These are phyloP conservation scores for Montifringilla adamsi DNA, from an alignment of 2,113 vertebrate species.

Conservation along the genomic window DNA sequence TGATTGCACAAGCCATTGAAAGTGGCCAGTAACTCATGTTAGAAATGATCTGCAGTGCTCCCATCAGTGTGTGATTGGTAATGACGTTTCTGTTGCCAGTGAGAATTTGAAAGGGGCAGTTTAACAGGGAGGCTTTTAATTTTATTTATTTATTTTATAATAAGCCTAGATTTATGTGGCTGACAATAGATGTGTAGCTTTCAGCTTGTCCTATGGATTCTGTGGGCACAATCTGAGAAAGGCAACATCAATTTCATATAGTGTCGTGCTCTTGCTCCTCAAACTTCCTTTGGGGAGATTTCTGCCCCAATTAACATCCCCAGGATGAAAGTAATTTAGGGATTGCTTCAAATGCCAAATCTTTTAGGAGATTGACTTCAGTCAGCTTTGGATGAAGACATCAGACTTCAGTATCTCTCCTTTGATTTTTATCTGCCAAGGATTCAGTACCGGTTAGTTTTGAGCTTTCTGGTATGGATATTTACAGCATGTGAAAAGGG, in stretches of 20 bases:
- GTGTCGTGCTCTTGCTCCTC: background rate
- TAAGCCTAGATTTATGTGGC: background rate
- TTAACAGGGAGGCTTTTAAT: constrained; percentile 6
- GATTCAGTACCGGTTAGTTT: background rate
- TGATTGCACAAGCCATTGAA: constrained; percentile 42
- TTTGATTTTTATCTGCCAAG: constrained; percentile 53
- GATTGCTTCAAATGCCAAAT: background rate
- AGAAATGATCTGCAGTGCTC: background rate
- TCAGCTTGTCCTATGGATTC: background rate
- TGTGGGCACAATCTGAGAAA: background rate
- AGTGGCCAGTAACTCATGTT: constrained; percentile 39
- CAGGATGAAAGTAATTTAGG: background rate
- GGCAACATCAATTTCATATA: background rate
- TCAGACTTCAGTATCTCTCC: constrained; percentile 6
- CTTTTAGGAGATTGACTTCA: constrained; percentile 1
- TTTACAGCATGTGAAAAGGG: constrained; percentile 25
- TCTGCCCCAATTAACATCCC: background rate
- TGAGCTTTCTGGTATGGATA: constrained; percentile 40
- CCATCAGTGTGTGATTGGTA: background rate
- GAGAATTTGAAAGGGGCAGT: background rate
- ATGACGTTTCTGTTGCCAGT: background rate
- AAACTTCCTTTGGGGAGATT: background rate
- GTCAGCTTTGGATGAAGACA: constrained; percentile 1
- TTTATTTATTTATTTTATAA: constrained; percentile 30
- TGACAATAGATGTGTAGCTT: background rate